phyloP scores from a whole-genome alignment of 2,797 vertebrate genomes.

The Melanogrammus aeglefinus region DNA sequence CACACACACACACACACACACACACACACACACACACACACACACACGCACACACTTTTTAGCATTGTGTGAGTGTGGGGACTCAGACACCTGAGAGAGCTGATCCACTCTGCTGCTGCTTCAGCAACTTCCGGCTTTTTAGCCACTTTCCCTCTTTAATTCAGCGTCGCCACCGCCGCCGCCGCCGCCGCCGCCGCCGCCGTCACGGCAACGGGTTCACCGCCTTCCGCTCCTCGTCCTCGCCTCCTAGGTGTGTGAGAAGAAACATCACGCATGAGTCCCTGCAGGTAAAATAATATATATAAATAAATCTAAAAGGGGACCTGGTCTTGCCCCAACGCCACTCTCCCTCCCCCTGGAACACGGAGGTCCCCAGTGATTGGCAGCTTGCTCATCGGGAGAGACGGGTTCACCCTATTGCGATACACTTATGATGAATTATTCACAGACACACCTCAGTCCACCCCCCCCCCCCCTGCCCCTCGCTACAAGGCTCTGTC shows the following conservation, averaged over 20 bases:
- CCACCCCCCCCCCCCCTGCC: slow-evolving; percentile 18
- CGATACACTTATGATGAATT: slow-evolving; percentile 80
- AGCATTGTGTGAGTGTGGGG: slow-evolving; percentile 5
- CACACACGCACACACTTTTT: too few species aligned
- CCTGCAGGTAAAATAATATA: slow-evolving; percentile 40
- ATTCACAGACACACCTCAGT: slow-evolving; percentile 61
- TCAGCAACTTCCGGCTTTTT: slow-evolving; percentile 67
- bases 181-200: slow-evolving; percentile 42
- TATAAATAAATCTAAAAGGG: not conserved
- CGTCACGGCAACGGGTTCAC: slow-evolving; percentile 43
- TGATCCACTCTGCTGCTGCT: slow-evolving; percentile 53
- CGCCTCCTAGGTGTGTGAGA: too few species aligned
- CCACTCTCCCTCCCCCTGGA: slow-evolving; percentile 17
- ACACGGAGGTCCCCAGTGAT: slow-evolving; percentile 55
- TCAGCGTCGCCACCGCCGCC: not conserved
- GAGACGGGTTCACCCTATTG: slow-evolving; percentile 75
- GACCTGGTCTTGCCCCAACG: slow-evolving; percentile 32
- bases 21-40: too few species aligned
- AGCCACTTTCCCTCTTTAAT: slow-evolving; percentile 54
- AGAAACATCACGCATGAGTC: slow-evolving; percentile 28
- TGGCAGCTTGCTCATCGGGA: slow-evolving; percentile 69
- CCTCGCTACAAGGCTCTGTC: too few species aligned
- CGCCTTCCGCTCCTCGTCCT: slow-evolving; percentile 32
- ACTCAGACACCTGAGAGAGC: slow-evolving; percentile 66
- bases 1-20: too few species aligned